Evolutionary conservation across 2,113 vertebrate genomes (phyloP).

Genomic region (Gavialis gangeticus): DNA sequence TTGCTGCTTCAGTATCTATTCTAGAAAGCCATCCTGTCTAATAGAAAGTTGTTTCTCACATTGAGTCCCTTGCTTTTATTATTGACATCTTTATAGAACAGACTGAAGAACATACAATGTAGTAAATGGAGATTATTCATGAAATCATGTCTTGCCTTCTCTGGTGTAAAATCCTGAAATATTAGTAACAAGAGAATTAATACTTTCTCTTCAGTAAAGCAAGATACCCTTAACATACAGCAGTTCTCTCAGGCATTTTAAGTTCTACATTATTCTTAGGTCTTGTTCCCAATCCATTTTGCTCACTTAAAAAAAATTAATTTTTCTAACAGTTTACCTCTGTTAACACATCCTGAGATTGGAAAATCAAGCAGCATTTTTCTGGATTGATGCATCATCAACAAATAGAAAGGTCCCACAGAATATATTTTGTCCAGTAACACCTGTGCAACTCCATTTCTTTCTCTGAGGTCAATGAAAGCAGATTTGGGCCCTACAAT

Average conservation of each 20-base stretch:
- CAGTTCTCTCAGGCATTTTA: background rate
- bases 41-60: conserved; percentile 66
- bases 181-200: background rate
- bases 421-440: conserved; percentile 70
- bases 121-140: conserved; percentile 42
- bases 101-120: conserved; percentile 21
- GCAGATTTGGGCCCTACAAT: conserved; percentile 71
- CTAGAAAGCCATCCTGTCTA: conserved; percentile 67
- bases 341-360: conserved; percentile 14
- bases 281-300: conserved; percentile 40
- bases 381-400: conserved; percentile 46
- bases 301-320: conserved; percentile 14
- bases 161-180: conserved; percentile 21
- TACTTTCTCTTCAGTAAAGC: background rate
- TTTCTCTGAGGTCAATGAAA: conserved; percentile 72
- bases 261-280: conserved; percentile 8
- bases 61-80: conserved; percentile 51
- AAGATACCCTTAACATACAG: background rate
- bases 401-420: conserved; percentile 50
- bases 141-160: conserved; percentile 1
- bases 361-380: conserved; percentile 60
- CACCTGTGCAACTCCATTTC: conserved; percentile 66
- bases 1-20: conserved; percentile 77
- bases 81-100: conserved; percentile 63
- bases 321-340: background rate